Percentiles rank a stretch among this genome's conserved stretches.
These are phyloP conservation scores for Gobio occitaniae DNA, from an alignment of 2,797 vertebrate species.

Conservation along the genomic window DNA sequence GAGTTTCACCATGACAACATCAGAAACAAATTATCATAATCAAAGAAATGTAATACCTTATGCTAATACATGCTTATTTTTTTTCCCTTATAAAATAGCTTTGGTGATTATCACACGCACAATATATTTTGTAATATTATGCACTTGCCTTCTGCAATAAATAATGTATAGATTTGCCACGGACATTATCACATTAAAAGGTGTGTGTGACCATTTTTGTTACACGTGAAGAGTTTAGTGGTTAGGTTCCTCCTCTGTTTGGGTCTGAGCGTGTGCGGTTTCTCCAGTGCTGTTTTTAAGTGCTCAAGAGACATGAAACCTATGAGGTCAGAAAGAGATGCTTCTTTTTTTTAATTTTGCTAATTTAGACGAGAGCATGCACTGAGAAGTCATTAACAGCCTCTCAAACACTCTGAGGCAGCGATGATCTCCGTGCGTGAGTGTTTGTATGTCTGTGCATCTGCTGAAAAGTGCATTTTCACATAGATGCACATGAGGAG, in stretches of 20 bases:
- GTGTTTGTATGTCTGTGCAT: constrained; percentile 9
- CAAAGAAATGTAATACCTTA: constrained; percentile 11
- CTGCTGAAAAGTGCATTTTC: constrained; percentile 5
- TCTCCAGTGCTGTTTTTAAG: neutral
- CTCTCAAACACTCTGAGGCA: constrained; percentile 27
- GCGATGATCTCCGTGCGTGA: constrained; percentile 42
- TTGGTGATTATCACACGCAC: neutral
- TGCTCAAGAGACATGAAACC: constrained; percentile 16
- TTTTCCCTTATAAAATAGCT: neutral
- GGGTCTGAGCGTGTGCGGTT: constrained; percentile 11
- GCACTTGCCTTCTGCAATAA: neutral
- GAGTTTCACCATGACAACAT: constrained; percentile 9
- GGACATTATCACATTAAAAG: neutral
- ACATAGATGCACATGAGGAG: neutral
- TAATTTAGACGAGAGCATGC: constrained; percentile 57
- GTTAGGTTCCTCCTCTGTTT: neutral
- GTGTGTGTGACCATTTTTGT: neutral
- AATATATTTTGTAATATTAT: neutral
- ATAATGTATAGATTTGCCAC: neutral
- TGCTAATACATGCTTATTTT: neutral
- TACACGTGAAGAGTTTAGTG: constrained; percentile 7
- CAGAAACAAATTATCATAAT: constrained; percentile 5
- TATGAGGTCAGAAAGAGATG: constrained; percentile 38
- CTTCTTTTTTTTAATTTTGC: constrained; percentile 54
- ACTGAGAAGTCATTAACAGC: constrained; percentile 55